Evolutionary conservation across 2,797 vertebrate species (phyloP), one percentile per base, ranked within the genome.

Genomic region (Orestias chungarensis): DNA sequence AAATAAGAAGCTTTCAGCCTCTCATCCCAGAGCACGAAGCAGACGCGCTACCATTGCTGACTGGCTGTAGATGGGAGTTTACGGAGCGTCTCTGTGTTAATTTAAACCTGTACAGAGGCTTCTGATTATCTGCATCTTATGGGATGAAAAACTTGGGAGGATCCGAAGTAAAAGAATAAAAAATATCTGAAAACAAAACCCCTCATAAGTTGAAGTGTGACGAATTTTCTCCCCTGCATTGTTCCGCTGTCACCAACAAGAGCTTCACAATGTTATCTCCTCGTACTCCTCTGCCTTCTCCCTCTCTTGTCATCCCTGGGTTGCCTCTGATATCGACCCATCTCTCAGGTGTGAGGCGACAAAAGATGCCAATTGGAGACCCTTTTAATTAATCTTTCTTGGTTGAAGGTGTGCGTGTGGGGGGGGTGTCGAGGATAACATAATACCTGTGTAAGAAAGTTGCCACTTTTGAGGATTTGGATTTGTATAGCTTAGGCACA

Each of bases 401-500:
- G 95, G 80, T 84, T 87, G 84, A 82, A 77, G 71, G 67, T 72
- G 71, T 70, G 66, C 25, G 81, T 49, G 72, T n/a, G n/a, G n/a
- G n/a, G n/a, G n/a, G n/a, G n/a, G n/a, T n/a, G n/a, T n/a, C n/a
- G 79, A 71, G 88, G 50, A 93, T 92, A 93, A 94, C 94, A 95
- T 98, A 98, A 98, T 98, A 97, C 97, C 97, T 97, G 95, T 95
- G 93, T 90, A 96, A 97, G 95, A 96, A 96, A 95, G 95, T 96
- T 95, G 95, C 95, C 96, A 95, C 95, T 97, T 97, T 92, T 96
- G 95, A 96, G 93, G 95, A 97, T 97, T 98, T 98, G 96, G 96
- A 96, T 97, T 97, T 97, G 91, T 90, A 87, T 90, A 86, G 96
- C 96, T 99, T 97, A 97, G 95, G 92, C 88, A 90, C 93, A 92